Percentiles rank a stretch among this genome's conserved stretches.
phyloP scores from a whole-genome alignment of 2,888 invertebrate genomes.

The Phengaris alcon region DNA sequence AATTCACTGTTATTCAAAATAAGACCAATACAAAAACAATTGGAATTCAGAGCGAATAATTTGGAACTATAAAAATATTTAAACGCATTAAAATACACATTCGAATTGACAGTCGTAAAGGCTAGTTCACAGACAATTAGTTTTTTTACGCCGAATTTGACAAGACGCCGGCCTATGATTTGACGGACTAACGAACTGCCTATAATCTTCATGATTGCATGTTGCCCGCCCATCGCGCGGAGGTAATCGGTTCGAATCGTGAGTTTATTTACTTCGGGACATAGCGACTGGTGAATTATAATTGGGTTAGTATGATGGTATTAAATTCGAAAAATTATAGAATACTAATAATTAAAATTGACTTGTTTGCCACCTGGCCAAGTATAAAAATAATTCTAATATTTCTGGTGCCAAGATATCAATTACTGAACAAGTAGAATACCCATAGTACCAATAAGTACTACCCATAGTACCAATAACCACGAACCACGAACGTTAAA shows the following conservation, averaged over 20 bases:
- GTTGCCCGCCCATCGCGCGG: slow-evolving; percentile 20
- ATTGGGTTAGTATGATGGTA: not conserved
- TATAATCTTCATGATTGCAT: slow-evolving; percentile 53
- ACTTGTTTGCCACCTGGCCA: not conserved
- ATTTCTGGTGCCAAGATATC: too few relatives aligned
- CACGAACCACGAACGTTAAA: too few relatives aligned
- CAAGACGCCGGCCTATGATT: slow-evolving; percentile 44
- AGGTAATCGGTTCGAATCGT: slow-evolving; percentile 15
- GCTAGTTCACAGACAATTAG: slow-evolving; percentile 26
- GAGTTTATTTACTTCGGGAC: slow-evolving; percentile 7
- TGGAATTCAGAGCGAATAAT: not conserved
- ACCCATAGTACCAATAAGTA: too few relatives aligned
- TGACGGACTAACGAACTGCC: slow-evolving; percentile 71
- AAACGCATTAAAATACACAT: slow-evolving; percentile 4
- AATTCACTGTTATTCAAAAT: not conserved
- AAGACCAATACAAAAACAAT: not conserved
- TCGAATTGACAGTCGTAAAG: slow-evolving; percentile 18
- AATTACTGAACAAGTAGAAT: too few relatives aligned
- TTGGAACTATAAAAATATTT: slow-evolving; percentile 9
- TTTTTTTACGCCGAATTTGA: slow-evolving; percentile 10
- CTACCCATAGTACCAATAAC: too few relatives aligned
- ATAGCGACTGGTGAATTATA: not conserved
- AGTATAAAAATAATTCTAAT: not conserved
- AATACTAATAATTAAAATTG: not conserved
- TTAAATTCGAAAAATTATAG: not conserved